Evolutionary conservation across 37 sponge, comb jelly and placozoan genomes (phyloP).

Genomic region (Spongilla lacustris): DNA sequence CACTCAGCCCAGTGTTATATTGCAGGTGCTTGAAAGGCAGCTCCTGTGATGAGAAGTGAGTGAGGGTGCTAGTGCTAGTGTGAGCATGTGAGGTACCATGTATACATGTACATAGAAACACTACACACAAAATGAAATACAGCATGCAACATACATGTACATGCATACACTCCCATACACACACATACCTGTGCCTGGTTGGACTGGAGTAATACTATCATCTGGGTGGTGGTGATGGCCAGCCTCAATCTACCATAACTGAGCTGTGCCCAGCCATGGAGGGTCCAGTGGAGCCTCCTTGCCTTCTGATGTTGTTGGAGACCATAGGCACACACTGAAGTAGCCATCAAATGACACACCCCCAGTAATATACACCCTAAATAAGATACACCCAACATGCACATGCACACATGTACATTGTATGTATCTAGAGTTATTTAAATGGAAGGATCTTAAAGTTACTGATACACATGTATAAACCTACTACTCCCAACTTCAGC

Average conservation of each 20-base stretch:
- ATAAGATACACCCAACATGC: too few species aligned
- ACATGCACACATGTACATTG: too few species aligned
- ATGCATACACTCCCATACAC: not conserved
- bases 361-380: too few species aligned
- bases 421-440: too few species aligned
- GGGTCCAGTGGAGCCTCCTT: slow-evolving; percentile 65
- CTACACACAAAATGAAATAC: too few species aligned
- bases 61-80: too few species aligned
- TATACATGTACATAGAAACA: too few species aligned
- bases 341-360: too few species aligned
- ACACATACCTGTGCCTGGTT: slow-evolving; percentile 46
- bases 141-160: not conserved
- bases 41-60: not conserved
- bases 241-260: slow-evolving; percentile 27
- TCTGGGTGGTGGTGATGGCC: slow-evolving; percentile 66
- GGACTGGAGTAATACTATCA: slow-evolving; percentile 71
- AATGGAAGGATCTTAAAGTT: too few species aligned
- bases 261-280: slow-evolving; percentile 65
- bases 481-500: too few species aligned
- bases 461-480: too few species aligned
- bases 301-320: slow-evolving; percentile 59
- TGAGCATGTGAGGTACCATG: too few species aligned
- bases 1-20: slow-evolving; percentile 15
- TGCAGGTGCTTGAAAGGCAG: not conserved
- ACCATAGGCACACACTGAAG: slow-evolving; percentile 22